Conservation (phyloP, 2,888 invertebrate species). For the Tubulanus polymorphus region DNA sequence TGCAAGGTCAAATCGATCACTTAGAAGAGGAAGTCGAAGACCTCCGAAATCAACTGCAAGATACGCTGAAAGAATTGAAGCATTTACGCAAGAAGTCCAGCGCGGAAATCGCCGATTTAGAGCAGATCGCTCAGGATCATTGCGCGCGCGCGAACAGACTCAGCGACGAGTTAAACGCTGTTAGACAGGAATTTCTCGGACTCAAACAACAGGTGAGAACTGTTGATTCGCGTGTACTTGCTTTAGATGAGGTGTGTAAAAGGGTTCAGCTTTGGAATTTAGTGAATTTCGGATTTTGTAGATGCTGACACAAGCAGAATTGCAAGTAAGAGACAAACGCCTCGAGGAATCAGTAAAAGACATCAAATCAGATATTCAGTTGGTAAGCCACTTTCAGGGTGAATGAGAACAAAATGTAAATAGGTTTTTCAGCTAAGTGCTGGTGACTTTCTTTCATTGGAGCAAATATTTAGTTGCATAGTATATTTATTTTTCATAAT, state of each 20-base stretch:
- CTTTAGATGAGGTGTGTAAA: background rate
- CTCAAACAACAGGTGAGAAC: conserved; percentile 24
- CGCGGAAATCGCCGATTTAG: conserved; percentile 38
- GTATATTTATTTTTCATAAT: no score
- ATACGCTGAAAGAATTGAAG: conserved; percentile 34
- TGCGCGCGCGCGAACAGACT: conserved; percentile 39
- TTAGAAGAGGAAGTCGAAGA: background rate
- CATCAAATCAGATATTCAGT: conserved; percentile 8
- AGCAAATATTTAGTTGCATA: no score
- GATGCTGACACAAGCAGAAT: background rate
- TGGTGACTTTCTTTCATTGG: no score
- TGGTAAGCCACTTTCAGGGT: no score
- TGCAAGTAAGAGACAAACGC: background rate
- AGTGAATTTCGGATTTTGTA: background rate
- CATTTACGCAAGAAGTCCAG: conserved; percentile 33
- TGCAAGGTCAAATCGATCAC: background rate
- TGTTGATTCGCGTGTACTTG: background rate
- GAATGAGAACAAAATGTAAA: no score
- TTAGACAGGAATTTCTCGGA: conserved; percentile 28
- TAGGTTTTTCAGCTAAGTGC: no score
- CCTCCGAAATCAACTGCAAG: conserved; percentile 1
- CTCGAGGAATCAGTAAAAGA: background rate
- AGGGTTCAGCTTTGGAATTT: background rate
- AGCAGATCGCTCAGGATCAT: conserved; percentile 44
- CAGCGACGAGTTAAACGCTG: conserved; percentile 32